Conservation (phyloP, 1,140 invertebrate genomes). For the Triops longicaudatus region DNA sequence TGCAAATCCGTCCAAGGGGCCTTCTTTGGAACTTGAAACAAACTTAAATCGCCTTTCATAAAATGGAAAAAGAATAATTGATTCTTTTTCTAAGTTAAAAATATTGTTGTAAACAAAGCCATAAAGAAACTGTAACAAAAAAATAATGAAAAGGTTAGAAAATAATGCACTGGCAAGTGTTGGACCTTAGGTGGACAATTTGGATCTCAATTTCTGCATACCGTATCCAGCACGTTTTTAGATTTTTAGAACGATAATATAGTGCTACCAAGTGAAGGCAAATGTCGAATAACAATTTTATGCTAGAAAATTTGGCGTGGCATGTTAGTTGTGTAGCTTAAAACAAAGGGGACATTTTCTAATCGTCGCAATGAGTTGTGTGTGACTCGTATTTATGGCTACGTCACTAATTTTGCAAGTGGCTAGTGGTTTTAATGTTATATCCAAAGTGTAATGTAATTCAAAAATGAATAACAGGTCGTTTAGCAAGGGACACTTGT, state of each 20-base stretch:
- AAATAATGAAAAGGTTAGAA: not conserved
- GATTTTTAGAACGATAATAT: not conserved
- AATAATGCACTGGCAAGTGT: not conserved
- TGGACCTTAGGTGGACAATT: not conserved
- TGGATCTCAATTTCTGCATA: not conserved
- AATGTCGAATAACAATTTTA: not conserved
- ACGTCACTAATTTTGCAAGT: not conserved
- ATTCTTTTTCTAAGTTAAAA: not conserved
- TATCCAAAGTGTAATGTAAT: not conserved
- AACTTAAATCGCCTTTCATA: not conserved
- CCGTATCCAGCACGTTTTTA: not conserved
- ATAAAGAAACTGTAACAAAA: not conserved
- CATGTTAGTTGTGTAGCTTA: not conserved
- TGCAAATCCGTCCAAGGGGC: slow-evolving; percentile 26
- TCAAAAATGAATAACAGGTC: not conserved
- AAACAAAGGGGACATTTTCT: not conserved
- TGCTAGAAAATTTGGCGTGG: not conserved
- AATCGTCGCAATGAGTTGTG: not conserved
- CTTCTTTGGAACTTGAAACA: not conserved
- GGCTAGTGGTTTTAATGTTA: not conserved
- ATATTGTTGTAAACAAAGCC: not conserved
- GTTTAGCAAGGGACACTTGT: not conserved
- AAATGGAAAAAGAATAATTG: not conserved
- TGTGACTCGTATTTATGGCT: not conserved
- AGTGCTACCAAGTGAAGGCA: not conserved